phyloP scores from a whole-genome alignment of 2,888 invertebrate species.

The Phlogophora meticulosa region DNA sequence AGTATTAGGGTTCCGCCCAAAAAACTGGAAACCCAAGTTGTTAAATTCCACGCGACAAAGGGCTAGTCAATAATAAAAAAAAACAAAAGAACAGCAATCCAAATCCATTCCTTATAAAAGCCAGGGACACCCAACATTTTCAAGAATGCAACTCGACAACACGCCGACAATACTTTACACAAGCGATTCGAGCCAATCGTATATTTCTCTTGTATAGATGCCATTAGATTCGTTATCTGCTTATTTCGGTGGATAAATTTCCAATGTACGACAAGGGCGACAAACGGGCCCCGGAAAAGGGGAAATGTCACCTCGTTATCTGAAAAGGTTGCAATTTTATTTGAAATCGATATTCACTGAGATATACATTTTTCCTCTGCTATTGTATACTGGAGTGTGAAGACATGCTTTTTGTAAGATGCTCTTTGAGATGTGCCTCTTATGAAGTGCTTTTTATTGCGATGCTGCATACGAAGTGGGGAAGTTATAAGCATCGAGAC shows the following conservation, averaged over 20 bases:
- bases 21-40: too few relatives aligned
- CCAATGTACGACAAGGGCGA: constrained; percentile 84
- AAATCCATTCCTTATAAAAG: constrained; percentile 33
- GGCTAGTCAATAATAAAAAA: constrained; percentile 1
- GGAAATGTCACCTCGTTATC: constrained; percentile 91
- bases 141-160: constrained; percentile 67
- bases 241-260: constrained; percentile 91
- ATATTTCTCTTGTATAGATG: constrained; percentile 75
- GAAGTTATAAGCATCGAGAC: not conserved
- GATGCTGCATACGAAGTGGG: constrained; percentile 12
- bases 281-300: constrained; percentile 86
- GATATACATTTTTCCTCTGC: constrained; percentile 79
- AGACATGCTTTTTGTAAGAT: constrained; percentile 68
- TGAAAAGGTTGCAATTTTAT: constrained; percentile 91
- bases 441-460: constrained; percentile 27
- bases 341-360: constrained; percentile 90
- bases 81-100: constrained; percentile 1
- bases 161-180: constrained; percentile 61
- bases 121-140: constrained; percentile 56
- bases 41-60: too few relatives aligned
- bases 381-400: constrained; percentile 71
- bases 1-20: too few relatives aligned
- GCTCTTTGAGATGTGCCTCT: constrained; percentile 58
- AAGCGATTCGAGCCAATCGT: constrained; percentile 76
- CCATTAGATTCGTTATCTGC: constrained; percentile 89